phyloP scores from a whole-genome alignment of 2,888 invertebrate species.

The Eilema caniola region DNA sequence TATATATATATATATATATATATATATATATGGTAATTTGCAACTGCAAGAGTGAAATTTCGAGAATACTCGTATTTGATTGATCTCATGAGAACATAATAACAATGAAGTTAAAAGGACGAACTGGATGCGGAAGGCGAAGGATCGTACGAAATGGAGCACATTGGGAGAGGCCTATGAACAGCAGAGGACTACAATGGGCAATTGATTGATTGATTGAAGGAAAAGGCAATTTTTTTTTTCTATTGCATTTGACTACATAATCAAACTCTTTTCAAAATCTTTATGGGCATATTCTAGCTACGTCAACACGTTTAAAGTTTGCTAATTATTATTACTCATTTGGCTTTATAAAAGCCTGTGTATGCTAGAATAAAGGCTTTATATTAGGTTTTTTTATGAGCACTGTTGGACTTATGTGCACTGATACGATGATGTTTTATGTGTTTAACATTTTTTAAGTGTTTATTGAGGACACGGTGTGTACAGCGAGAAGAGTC shows the following conservation, averaged over 20 bases:
- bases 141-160: no score
- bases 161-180: no score
- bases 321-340: slow-evolving; percentile 19
- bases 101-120: no score
- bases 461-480: slow-evolving; percentile 6
- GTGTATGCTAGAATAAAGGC: slow-evolving; percentile 21
- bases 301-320: background rate
- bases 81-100: no score
- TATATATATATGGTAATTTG: no score
- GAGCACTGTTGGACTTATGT: slow-evolving; percentile 15
- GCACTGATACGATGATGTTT: slow-evolving; percentile 14
- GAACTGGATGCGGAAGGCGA: no score
- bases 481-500: background rate
- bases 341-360: slow-evolving; percentile 13
- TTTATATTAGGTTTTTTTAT: slow-evolving; percentile 13
- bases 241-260: background rate
- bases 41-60: no score
- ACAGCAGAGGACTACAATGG: no score
- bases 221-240: background rate
- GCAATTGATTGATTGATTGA: no score
- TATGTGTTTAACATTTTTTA: slow-evolving; percentile 15
- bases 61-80: no score
- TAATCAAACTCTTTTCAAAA: background rate
- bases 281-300: background rate
- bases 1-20: no score